A percentile compares a stretch with the other conserved stretches of the same genome.
Evolutionary conservation across 2,797 vertebrate genomes (phyloP).

Genomic region (Scyliorhinus canicula): DNA sequence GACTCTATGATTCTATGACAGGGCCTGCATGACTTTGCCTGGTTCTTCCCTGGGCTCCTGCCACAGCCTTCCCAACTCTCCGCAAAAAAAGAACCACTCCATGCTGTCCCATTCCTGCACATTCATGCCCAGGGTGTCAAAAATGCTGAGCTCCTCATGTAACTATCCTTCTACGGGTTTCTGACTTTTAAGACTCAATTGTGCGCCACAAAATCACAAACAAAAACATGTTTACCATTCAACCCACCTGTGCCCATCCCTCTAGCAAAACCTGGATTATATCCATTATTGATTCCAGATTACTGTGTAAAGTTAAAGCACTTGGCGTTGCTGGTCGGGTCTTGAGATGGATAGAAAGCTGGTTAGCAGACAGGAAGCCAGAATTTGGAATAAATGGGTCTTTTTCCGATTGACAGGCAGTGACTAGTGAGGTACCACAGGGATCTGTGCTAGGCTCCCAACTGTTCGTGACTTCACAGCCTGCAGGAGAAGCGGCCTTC

Average conservation of each 20-base stretch:
- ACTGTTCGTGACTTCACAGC: too few relatives aligned
- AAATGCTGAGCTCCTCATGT: not conserved
- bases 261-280: not conserved
- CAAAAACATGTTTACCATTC: not conserved
- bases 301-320: too few relatives aligned
- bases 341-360: too few relatives aligned
- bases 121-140: not conserved
- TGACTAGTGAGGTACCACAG: too few relatives aligned
- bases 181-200: not conserved
- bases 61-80: not conserved
- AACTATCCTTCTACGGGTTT: not conserved
- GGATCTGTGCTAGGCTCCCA: too few relatives aligned
- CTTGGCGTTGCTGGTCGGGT: too few relatives aligned
- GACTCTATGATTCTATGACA: too few relatives aligned
- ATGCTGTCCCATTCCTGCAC: not conserved
- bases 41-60: not conserved
- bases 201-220: not conserved
- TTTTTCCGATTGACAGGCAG: too few relatives aligned
- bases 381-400: too few relatives aligned
- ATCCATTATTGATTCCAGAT: too few relatives aligned
- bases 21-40: not conserved
- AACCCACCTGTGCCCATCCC: not conserved
- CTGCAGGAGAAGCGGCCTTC: too few relatives aligned
- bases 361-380: too few relatives aligned
- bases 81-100: not conserved